These are phyloP conservation scores for Dromius quadrimaculatus DNA, from an alignment of 2,888 invertebrate species.

Conservation along the genomic window DNA sequence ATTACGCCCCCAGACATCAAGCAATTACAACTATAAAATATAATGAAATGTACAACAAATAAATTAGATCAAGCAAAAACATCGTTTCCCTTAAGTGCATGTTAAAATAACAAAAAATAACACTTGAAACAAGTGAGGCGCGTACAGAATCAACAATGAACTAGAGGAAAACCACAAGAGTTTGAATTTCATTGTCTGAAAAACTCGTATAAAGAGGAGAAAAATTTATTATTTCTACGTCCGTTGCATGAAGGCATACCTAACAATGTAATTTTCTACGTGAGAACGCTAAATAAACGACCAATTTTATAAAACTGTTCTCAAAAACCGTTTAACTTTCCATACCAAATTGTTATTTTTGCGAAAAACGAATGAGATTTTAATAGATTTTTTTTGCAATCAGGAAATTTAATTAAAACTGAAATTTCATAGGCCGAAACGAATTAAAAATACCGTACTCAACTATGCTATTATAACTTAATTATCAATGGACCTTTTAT, in stretches of 20 bases:
- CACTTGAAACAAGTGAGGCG: constrained; percentile 13
- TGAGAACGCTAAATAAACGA: constrained; percentile 50
- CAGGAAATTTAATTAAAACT: constrained; percentile 35
- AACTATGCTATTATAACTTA: no score
- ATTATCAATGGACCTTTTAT: no score
- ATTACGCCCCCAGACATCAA: no score
- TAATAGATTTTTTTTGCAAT: constrained; percentile 39
- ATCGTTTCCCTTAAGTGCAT: constrained; percentile 1
- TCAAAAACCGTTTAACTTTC: constrained; percentile 39
- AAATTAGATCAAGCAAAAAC: neutral
- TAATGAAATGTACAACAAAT: constrained; percentile 19
- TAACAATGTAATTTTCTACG: constrained; percentile 49
- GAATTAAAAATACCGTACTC: no score
- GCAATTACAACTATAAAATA: no score
- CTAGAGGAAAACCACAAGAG: constrained; percentile 39
- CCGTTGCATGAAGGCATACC: constrained; percentile 11
- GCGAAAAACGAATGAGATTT: constrained; percentile 39
- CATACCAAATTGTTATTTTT: constrained; percentile 44
- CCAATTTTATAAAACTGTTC: constrained; percentile 41
- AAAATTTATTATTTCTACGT: constrained; percentile 50
- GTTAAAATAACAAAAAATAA: constrained; percentile 32
- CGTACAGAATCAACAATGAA: constrained; percentile 30
- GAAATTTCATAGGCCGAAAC: neutral
- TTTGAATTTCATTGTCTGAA: constrained; percentile 47
- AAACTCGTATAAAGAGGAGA: constrained; percentile 42